phyloP scores from a whole-genome alignment of 92 coral and sea anemone genomes.

The Zoanthus sociatus region DNA sequence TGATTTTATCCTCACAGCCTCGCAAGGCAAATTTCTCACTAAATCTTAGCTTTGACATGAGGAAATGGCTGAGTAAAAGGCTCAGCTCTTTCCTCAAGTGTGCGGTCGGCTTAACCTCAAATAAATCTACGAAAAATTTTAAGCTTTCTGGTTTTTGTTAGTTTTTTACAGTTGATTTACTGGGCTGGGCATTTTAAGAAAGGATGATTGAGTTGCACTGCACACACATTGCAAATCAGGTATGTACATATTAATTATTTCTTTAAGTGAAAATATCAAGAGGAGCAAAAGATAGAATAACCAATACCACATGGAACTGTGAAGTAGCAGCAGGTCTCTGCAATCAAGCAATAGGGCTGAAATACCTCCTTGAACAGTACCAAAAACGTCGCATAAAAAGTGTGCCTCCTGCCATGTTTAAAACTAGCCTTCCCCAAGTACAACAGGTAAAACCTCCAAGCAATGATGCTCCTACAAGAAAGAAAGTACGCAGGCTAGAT shows the following conservation, averaged over 20 bases:
- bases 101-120: not conserved
- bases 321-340: constrained; percentile 47
- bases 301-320: constrained; percentile 32
- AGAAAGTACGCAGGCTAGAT: constrained; percentile 26
- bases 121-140: not conserved
- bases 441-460: not conserved
- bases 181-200: not conserved
- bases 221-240: not conserved
- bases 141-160: not conserved
- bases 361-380: constrained; percentile 40
- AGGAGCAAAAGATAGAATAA: not conserved
- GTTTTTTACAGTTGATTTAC: not conserved
- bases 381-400: constrained; percentile 9
- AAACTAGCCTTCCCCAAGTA: constrained; percentile 38
- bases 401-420: constrained; percentile 46
- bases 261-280: not conserved
- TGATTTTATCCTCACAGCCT: too few species aligned
- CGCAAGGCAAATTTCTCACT: too few species aligned
- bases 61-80: too few species aligned
- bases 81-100: too few species aligned
- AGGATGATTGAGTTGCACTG: not conserved
- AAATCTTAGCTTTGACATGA: too few species aligned
- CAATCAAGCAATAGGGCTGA: constrained; percentile 39
- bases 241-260: not conserved
- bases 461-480: constrained; percentile 16